A percentile compares a stretch with the other conserved stretches of the same genome.
These are phyloP conservation scores for Oostethus manadensis DNA, from an alignment of 2,113 vertebrate genomes.

Conservation along the genomic window DNA sequence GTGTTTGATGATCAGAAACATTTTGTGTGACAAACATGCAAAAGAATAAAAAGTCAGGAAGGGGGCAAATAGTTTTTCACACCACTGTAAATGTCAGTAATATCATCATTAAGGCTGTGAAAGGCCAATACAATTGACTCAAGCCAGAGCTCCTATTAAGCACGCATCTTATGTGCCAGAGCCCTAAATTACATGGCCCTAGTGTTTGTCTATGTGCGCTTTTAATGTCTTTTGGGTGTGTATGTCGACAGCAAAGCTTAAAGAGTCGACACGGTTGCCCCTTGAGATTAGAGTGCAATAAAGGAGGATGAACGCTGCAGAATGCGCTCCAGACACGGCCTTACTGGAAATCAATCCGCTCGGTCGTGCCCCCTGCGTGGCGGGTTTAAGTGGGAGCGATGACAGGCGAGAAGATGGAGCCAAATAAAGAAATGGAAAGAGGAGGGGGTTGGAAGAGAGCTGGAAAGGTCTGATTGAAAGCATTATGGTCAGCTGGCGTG, in stretches of 20 bases:
- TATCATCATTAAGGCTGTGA: conserved; percentile 38
- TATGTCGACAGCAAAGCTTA: conserved; percentile 30
- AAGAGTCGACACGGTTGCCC: conserved; percentile 43
- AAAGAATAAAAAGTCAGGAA: too few relatives aligned
- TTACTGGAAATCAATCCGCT: conserved; percentile 69
- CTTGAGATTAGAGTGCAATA: conserved; percentile 66
- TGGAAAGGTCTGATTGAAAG: conserved; percentile 42
- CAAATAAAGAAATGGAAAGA: conserved; percentile 31
- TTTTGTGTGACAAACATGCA: too few relatives aligned
- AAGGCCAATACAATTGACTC: conserved; percentile 46
- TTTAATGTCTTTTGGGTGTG: conserved; percentile 31
- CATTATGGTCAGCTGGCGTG: conserved; percentile 32
- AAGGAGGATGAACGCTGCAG: conserved; percentile 64
- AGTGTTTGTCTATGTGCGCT: conserved; percentile 10
- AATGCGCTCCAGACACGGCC: conserved; percentile 49
- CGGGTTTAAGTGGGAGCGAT: conserved; percentile 63
- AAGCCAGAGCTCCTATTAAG: conserved; percentile 39
- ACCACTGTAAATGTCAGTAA: conserved; percentile 51
- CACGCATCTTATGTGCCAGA: conserved; percentile 28
- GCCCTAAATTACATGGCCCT: conserved; percentile 21
- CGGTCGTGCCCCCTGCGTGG: conserved; percentile 45
- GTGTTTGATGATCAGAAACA: too few relatives aligned
- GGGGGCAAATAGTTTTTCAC: too few relatives aligned
- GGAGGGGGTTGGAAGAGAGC: conserved; percentile 4
- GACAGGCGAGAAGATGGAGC: conserved; percentile 35